These are phyloP conservation scores for Petrophora chlorosata DNA, from an alignment of 2,888 invertebrate species.

Conservation along the genomic window DNA sequence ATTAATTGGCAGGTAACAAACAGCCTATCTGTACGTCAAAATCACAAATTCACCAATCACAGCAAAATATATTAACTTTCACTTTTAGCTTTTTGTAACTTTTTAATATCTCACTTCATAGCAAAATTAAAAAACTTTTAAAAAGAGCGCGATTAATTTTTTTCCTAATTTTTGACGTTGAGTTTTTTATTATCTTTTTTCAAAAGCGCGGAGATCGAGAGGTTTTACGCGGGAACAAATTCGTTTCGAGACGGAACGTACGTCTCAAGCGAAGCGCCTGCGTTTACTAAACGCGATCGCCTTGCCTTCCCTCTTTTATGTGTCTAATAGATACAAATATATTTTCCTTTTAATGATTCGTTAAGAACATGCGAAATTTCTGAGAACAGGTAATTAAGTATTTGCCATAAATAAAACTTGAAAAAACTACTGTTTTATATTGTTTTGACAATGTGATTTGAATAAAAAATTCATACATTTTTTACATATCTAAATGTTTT, in stretches of 20 bases:
- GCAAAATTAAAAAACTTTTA: no score
- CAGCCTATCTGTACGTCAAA: not conserved
- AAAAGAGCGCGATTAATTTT: no score
- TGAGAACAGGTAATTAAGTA: not conserved
- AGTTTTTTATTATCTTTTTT: slow-evolving; percentile 3
- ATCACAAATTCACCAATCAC: slow-evolving; percentile 11
- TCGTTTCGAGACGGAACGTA: no score
- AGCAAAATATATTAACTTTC: slow-evolving; percentile 15
- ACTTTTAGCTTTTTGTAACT: slow-evolving; percentile 7
- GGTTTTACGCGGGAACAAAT: slow-evolving; percentile 7
- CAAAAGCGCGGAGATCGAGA: slow-evolving; percentile 1
- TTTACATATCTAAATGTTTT: no score
- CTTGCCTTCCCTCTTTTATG: slow-evolving; percentile 6
- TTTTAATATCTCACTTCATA: no score
- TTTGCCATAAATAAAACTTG: not conserved
- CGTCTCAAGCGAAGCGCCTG: not conserved
- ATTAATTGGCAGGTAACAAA: no score
- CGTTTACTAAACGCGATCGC: slow-evolving; percentile 10
- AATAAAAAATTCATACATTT: no score
- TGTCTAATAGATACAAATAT: no score
- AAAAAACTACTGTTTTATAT: slow-evolving; percentile 22
- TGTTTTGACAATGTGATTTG: slow-evolving; percentile 33
- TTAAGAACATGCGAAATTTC: no score
- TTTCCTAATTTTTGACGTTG: slow-evolving; percentile 1
- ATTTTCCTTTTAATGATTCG: no score